These are phyloP conservation scores for Netelia melanura DNA, from an alignment of 2,888 invertebrate species.

Conservation along the genomic window DNA sequence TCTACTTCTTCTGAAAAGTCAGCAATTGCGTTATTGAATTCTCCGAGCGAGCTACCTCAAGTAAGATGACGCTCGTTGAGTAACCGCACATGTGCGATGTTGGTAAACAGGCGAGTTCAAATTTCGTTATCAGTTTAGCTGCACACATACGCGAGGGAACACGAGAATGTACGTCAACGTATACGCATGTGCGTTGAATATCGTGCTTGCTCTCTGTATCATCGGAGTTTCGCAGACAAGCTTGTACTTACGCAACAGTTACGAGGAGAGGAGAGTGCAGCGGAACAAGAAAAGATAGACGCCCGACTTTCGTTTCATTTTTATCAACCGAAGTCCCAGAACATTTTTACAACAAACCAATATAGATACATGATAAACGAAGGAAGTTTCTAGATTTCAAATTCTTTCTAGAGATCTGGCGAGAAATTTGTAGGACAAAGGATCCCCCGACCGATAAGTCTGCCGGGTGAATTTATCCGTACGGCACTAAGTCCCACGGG, in stretches of 20 bases:
- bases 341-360: no score
- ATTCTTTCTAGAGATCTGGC: no score
- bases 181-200: slow-evolving; percentile 2
- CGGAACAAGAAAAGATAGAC: not conserved
- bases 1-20: not conserved
- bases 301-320: no score
- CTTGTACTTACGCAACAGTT: not conserved
- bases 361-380: no score
- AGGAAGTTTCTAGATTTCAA: no score
- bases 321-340: no score
- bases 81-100: slow-evolving; percentile 33
- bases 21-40: slow-evolving; percentile 9
- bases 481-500: no score
- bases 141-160: not conserved
- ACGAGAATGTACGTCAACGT: no score
- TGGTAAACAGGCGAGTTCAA: slow-evolving; percentile 52
- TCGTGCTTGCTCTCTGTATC: not conserved
- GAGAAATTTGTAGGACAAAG: no score
- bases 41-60: not conserved
- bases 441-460: no score
- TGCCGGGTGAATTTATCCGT: no score
- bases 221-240: not conserved
- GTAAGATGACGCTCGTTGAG: slow-evolving; percentile 29
- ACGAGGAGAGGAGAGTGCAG: not conserved
- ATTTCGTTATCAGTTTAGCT: slow-evolving; percentile 44